Evolutionary conservation across 2,888 invertebrate genomes (phyloP).

Genomic region (Odontothrips loti): DNA sequence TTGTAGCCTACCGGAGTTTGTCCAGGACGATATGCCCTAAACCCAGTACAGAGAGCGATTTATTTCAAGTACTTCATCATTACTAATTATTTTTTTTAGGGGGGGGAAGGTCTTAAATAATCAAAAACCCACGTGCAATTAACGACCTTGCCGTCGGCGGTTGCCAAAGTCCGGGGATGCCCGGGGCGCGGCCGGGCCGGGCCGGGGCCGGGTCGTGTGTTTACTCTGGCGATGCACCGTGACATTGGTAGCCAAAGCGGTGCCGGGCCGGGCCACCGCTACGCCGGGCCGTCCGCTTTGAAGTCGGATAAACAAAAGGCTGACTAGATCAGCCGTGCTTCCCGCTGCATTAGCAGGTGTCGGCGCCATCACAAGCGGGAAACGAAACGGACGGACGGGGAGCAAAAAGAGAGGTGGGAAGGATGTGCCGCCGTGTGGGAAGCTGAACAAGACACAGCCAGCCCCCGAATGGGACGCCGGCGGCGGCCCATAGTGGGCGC

Average conservation of each 20-base stretch:
- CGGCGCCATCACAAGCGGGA: constrained; percentile 1
- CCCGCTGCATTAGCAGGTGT: constrained; percentile 17
- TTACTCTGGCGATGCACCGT: constrained; percentile 11
- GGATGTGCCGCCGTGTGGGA: not conserved
- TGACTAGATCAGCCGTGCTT: constrained; percentile 15
- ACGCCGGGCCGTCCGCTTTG: not conserved
- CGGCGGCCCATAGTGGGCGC: too few species aligned
- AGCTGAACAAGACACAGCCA: not conserved
- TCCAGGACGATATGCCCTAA: too few species aligned
- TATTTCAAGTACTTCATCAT: too few species aligned
- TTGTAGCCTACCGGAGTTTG: too few species aligned
- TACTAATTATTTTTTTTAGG: too few species aligned
- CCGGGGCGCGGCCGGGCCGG: not conserved
- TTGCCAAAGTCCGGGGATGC: not conserved
- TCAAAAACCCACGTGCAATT: not conserved
- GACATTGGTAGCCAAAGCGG: not conserved
- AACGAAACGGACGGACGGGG: not conserved
- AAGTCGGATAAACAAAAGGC: constrained; percentile 16
- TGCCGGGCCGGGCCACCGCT: not conserved
- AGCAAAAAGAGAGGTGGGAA: too few species aligned
- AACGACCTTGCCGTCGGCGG: not conserved
- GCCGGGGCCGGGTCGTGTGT: not conserved
- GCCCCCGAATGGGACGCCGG: too few species aligned
- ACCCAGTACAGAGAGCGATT: too few species aligned
- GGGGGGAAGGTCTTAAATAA: too few species aligned